A percentile compares a stretch with the other conserved stretches of the same genome.
Evolutionary conservation across 2,113 vertebrate species (phyloP).

Genomic region (Xenopus borealis): DNA sequence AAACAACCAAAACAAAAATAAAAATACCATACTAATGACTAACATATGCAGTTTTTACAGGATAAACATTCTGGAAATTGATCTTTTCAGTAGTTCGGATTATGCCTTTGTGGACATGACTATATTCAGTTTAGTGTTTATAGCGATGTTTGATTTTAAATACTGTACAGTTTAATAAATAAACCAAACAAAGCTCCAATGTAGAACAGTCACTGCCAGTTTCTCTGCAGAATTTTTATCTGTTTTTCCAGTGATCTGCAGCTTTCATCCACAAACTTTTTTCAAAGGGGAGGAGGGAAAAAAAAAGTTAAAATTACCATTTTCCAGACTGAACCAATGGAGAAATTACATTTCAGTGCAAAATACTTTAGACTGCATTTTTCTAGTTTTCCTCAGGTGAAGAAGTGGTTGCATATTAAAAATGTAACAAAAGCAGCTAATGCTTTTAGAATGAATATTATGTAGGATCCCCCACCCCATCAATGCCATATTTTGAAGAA

Average conservation of each 20-base stretch:
- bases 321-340: constrained; percentile 90
- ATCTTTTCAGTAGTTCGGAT: constrained; percentile 96
- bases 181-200: constrained; percentile 93
- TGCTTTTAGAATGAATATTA: constrained; percentile 86
- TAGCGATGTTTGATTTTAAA: constrained; percentile 92
- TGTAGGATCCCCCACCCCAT: constrained; percentile 67
- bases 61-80: constrained; percentile 90
- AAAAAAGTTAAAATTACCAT: constrained; percentile 83
- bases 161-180: constrained; percentile 99
- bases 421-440: constrained; percentile 98
- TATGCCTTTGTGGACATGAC: constrained; percentile 82
- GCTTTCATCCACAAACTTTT: constrained; percentile 76
- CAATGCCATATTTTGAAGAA: constrained; percentile 80
- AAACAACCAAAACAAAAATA: constrained; percentile 96
- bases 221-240: constrained; percentile 79
- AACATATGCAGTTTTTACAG: constrained; percentile 82
- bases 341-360: constrained; percentile 97
- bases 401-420: constrained; percentile 99
- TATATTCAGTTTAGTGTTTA: constrained; percentile 89
- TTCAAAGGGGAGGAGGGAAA: constrained; percentile 34
- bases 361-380: constrained; percentile 91
- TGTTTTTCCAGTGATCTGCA: constrained; percentile 75
- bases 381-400: constrained; percentile 85
- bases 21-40: constrained; percentile 81
- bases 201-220: constrained; percentile 89